Base-by-base conservation (phyloP, 2,797 vertebrate genomes). In the Premnoplex brunnescens region DNA sequence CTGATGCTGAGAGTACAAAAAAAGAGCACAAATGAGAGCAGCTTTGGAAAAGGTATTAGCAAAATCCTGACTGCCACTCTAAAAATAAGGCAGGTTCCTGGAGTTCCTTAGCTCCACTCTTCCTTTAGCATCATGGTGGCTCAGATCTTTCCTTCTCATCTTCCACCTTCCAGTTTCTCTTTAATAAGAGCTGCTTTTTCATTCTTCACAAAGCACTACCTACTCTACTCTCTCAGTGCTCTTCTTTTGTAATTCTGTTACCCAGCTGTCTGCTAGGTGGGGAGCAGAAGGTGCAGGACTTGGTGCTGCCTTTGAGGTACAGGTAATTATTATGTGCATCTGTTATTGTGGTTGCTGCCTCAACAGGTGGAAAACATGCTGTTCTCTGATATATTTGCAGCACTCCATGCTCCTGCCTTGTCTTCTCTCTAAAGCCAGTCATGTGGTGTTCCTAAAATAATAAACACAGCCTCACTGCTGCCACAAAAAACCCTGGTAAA, bases 361-460 rank as follows among this genome's bases (percentile, higher is more conserved):
- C 88, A 94, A 95, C 95, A 95, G 95, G 95, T 97, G 96, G 95
- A 95, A 95, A 94, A 90, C 95, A 96, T 63, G 76, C 96, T 96
- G 81, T 92, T 95, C 86, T 93, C 93, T 64, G 71, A 90, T 92
- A 90, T 87, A 96, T 96, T 88, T 93, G 89, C 85, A 93, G 89
- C 77, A 88, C 77, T 36, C 84, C 37, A 23, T 49, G 58, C 94
- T 96, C 71, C 76, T 94, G 68, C 88, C 80, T 96, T 63, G 75
- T 95, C 84, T 94, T 91, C 94, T 62, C 93, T 96, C 77, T 89
- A 77, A 94, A 94, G 91, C 66, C 54, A 91, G 86, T 88, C 15
- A 0, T 81, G 88, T 81, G 91, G 88, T 89, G 93, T 95, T 96
- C 60, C 49, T 91, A 88, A 95, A 95, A 95, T 94, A 97, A 96